Percentiles rank a stretch among this genome's conserved stretches.
These are phyloP conservation scores for Cyclargus thomasi DNA, from an alignment of 1,140 invertebrate species.

Conservation along the genomic window DNA sequence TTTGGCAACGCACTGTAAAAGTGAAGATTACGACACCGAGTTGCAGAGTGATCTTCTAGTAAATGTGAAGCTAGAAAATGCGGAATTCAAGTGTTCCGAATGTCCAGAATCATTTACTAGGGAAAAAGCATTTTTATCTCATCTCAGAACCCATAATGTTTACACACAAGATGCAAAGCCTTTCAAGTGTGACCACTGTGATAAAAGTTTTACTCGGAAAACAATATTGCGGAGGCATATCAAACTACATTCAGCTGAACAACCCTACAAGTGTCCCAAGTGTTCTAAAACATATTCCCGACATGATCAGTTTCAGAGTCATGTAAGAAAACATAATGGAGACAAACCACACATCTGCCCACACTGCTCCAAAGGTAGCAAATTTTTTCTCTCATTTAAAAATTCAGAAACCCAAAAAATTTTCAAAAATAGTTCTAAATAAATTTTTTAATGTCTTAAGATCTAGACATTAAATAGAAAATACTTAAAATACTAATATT, in stretches of 20 bases:
- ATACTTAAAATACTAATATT: too few species aligned
- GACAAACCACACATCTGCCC: conserved; percentile 77
- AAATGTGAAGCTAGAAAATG: conserved; percentile 31
- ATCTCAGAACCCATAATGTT: conserved; percentile 44
- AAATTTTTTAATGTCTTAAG: too few species aligned
- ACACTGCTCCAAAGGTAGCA: conserved; percentile 75
- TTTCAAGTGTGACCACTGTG: conserved; percentile 51
- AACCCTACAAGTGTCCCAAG: conserved; percentile 54
- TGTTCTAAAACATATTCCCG: conserved; percentile 75
- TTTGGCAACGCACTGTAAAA: conserved; percentile 40
- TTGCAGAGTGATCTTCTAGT: conserved; percentile 3
- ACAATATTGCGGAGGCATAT: conserved; percentile 57
- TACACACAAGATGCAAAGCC: conserved; percentile 20
- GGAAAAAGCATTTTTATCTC: conserved; percentile 42
- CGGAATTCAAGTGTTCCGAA: conserved; percentile 41
- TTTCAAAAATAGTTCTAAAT: too few species aligned
- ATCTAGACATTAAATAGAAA: too few species aligned
- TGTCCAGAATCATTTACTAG: conserved; percentile 49
- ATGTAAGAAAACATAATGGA: conserved; percentile 76
- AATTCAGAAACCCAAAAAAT: too few species aligned
- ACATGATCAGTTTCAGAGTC: conserved; percentile 75
- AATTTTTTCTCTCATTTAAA: neutral
- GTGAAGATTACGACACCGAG: conserved; percentile 12
- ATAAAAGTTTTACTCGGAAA: conserved; percentile 55
- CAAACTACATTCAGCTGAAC: conserved; percentile 49